These are phyloP conservation scores for Bradysia coprophila DNA, from an alignment of 1,140 invertebrate species.

Conservation along the genomic window DNA sequence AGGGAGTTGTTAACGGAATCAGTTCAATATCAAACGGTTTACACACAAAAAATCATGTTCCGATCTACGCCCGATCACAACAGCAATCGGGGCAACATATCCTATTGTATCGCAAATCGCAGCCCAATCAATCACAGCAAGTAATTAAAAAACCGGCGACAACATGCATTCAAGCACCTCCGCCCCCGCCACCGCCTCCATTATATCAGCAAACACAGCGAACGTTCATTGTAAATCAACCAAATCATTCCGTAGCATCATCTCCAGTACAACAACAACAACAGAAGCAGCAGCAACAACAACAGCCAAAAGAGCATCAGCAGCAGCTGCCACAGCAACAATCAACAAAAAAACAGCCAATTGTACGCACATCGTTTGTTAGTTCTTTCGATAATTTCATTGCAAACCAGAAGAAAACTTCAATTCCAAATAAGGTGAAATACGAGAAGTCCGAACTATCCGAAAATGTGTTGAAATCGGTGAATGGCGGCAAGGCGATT, in stretches of 20 bases:
- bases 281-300: not conserved
- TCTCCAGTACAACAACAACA: slow-evolving; percentile 1
- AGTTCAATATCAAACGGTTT: not conserved
- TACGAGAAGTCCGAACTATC: not conserved
- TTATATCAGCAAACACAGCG: slow-evolving; percentile 6
- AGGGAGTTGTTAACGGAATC: not conserved
- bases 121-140: slow-evolving; percentile 6
- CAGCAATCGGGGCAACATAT: slow-evolving; percentile 6
- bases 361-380: slow-evolving; percentile 15
- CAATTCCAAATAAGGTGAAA: slow-evolving; percentile 6
- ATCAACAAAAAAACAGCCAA: slow-evolving; percentile 18
- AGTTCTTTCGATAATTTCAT: slow-evolving; percentile 8
- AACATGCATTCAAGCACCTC: slow-evolving; percentile 5
- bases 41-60: slow-evolving; percentile 6
- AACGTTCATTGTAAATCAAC: slow-evolving; percentile 16
- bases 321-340: slow-evolving; percentile 12
- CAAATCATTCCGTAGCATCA: slow-evolving; percentile 3
- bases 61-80: slow-evolving; percentile 5
- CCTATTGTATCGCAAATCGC: slow-evolving; percentile 11
- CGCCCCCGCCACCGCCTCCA: slow-evolving; percentile 5
- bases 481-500: too few species aligned
- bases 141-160: slow-evolving; percentile 1
- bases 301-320: not conserved
- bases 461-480: too few species aligned
- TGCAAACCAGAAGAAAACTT: slow-evolving; percentile 5